phyloP scores from a whole-genome alignment of 1,140 invertebrate species.

The Linepithema humile region DNA sequence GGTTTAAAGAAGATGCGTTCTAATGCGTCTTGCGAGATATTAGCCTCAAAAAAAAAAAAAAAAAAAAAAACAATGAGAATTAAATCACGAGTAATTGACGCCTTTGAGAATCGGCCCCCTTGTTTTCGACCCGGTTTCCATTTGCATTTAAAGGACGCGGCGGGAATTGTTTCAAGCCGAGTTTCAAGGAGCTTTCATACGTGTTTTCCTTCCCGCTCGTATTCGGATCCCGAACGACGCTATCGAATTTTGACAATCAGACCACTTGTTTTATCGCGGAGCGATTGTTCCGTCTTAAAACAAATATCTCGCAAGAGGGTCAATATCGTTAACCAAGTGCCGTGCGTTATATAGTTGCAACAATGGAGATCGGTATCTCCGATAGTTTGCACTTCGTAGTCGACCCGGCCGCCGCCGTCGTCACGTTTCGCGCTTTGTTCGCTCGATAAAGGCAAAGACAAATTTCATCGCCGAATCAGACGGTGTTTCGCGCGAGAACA shows the following conservation, averaged over 20 bases:
- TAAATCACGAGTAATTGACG: constrained; percentile 37
- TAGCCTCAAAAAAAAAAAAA: neutral
- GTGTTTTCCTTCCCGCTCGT: neutral
- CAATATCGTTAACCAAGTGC: constrained; percentile 36
- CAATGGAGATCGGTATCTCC: constrained; percentile 54
- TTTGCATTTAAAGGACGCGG: constrained; percentile 37
- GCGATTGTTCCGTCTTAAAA: constrained; percentile 21
- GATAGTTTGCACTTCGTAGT: constrained; percentile 49
- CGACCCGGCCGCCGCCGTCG: constrained; percentile 11
- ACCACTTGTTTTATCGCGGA: neutral
- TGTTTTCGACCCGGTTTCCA: neutral
- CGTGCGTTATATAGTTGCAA: constrained; percentile 37
- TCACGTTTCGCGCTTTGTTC: constrained; percentile 53
- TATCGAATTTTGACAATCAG: no score
- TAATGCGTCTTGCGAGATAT: neutral
- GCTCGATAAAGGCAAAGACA: constrained; percentile 52
- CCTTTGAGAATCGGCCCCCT: neutral
- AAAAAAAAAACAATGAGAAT: neutral
- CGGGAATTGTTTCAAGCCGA: neutral
- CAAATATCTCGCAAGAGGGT: constrained; percentile 45
- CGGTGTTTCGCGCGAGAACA: neutral
- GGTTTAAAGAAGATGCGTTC: neutral
- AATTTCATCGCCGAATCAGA: constrained; percentile 53
- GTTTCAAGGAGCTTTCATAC: neutral
- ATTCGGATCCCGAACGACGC: neutral